Conservation (phyloP, 1,140 invertebrate species). For the Amphibalanus amphitrite region DNA sequence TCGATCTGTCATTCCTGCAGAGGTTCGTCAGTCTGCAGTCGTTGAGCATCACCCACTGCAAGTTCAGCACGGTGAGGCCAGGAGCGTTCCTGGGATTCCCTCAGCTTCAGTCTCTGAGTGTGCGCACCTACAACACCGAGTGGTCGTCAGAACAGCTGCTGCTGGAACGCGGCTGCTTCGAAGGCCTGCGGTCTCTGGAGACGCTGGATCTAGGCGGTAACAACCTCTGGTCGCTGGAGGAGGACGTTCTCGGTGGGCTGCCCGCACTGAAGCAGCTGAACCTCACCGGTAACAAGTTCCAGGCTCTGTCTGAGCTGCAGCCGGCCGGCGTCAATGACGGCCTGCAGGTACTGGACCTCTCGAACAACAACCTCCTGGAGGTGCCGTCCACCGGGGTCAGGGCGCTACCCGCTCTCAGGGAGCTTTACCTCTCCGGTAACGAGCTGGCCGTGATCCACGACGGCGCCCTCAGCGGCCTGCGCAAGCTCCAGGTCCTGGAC, state of each 20-base stretch:
- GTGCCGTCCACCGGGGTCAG: neutral
- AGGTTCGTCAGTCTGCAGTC: neutral
- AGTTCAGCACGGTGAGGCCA: neutral
- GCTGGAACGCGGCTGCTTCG: neutral
- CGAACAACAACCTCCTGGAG: neutral
- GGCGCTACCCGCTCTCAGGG: neutral
- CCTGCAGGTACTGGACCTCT: neutral
- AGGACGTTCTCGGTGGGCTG: neutral
- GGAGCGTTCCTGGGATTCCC: neutral
- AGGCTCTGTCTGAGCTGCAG: neutral
- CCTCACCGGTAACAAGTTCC: neutral
- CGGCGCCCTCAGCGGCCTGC: neutral
- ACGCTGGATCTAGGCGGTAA: neutral
- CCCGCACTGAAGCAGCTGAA: neutral
- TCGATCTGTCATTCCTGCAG: neutral
- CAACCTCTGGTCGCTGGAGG: neutral
- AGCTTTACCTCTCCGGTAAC: neutral
- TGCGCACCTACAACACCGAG: neutral
- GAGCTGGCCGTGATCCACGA: neutral
- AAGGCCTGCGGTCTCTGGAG: neutral
- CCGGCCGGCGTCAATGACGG: neutral
- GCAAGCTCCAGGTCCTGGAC: slow-evolving; percentile 34
- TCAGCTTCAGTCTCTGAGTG: neutral
- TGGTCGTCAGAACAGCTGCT: neutral
- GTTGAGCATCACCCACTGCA: neutral